A percentile compares a stretch with the other conserved stretches of the same genome.
These are phyloP conservation scores for Eospalax fontanierii DNA, from an alignment of 2,797 vertebrate species.

Conservation along the genomic window DNA sequence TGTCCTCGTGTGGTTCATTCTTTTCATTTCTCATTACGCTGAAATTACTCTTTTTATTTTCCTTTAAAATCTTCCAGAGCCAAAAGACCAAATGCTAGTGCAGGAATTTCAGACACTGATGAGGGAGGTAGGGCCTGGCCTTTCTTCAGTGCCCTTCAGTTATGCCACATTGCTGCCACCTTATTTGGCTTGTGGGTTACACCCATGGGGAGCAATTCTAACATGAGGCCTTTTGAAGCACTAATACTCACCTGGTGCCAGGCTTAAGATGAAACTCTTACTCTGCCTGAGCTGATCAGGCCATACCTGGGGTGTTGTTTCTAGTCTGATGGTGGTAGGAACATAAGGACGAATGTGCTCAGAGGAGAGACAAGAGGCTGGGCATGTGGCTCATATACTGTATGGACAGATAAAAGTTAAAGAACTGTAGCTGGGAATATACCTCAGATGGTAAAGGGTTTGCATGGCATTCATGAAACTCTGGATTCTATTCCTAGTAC, in stretches of 20 bases:
- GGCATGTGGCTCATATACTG: background rate
- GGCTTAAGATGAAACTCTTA: background rate
- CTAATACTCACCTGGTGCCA: background rate
- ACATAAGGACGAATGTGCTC: background rate
- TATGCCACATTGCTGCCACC: background rate
- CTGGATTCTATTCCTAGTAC: background rate
- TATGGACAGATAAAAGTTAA: background rate
- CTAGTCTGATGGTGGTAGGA: background rate
- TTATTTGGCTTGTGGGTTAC: background rate
- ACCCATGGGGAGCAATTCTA: background rate
- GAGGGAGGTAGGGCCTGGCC: background rate
- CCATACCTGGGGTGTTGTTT: background rate
- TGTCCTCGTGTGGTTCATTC: background rate
- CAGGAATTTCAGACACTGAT: slow-evolving; percentile 1
- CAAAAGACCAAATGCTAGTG: background rate
- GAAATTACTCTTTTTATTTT: slow-evolving; percentile 21
- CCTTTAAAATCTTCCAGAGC: background rate
- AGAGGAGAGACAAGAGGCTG: background rate
- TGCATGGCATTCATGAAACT: no score
- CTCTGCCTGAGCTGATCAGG: background rate
- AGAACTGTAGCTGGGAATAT: background rate
- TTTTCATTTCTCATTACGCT: background rate
- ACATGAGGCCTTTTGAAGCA: slow-evolving; percentile 6
- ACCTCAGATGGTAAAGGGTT: background rate
- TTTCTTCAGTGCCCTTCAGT: background rate